Evolutionary conservation across 2,113 vertebrate species (phyloP).

Genomic region (Chamaetylas fuelleborni): DNA sequence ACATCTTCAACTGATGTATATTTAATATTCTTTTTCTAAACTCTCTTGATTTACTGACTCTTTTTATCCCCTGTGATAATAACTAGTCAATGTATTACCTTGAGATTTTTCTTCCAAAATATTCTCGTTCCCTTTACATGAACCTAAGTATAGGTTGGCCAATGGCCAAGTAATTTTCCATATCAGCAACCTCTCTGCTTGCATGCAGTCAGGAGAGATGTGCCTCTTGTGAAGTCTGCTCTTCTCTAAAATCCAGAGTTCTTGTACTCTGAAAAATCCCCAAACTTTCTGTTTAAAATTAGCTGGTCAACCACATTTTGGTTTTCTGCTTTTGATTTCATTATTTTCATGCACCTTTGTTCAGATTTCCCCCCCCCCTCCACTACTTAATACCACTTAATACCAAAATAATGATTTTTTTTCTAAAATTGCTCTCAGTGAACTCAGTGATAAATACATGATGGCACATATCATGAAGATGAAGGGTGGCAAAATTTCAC

Average conservation of each 20-base stretch:
- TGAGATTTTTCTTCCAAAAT: constrained; percentile 48
- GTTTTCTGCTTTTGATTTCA: constrained; percentile 11
- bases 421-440: not conserved
- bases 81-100: constrained; percentile 37
- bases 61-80: constrained; percentile 34
- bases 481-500: not conserved
- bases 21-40: constrained; percentile 3
- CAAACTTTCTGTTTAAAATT: constrained; percentile 32
- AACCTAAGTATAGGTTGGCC: constrained; percentile 46
- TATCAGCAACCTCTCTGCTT: constrained; percentile 55
- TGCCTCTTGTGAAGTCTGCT: constrained; percentile 9
- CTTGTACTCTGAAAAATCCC: constrained; percentile 19
- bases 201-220: constrained; percentile 31
- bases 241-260: not conserved
- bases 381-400: not conserved
- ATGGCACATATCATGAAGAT: not conserved
- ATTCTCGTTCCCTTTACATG: constrained; percentile 4
- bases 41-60: constrained; percentile 22
- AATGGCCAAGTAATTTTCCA: constrained; percentile 61
- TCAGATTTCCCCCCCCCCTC: not conserved
- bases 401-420: not conserved
- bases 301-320: not conserved
- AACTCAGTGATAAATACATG: not conserved
- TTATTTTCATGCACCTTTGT: not conserved
- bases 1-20: not conserved